Conservation (phyloP, 1,140 invertebrate genomes). For the Euura lappo region DNA sequence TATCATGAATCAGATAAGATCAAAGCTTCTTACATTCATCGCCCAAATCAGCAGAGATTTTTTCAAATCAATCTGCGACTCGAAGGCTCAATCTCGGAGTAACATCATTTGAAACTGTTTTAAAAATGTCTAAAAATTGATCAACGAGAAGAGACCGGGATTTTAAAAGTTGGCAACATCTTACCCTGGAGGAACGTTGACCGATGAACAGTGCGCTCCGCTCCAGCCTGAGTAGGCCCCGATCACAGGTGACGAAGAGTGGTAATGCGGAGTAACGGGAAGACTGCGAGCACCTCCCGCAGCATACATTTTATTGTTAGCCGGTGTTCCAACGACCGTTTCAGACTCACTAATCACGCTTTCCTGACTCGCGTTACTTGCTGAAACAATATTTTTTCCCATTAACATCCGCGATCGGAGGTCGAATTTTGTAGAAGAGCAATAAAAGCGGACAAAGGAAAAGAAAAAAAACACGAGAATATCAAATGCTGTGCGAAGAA, state of each 20-base stretch:
- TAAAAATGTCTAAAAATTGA: neutral
- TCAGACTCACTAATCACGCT: constrained; percentile 52
- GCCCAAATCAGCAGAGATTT: constrained; percentile 53
- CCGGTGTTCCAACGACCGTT: constrained; percentile 45
- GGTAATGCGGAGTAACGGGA: constrained; percentile 54
- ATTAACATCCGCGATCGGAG: too few relatives aligned
- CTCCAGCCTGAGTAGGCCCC: constrained; percentile 49
- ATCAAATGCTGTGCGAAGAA: too few relatives aligned
- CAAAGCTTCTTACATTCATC: constrained; percentile 51
- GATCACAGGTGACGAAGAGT: constrained; percentile 50
- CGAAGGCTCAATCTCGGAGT: constrained; percentile 55
- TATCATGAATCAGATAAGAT: constrained; percentile 55
- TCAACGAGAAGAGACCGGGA: neutral
- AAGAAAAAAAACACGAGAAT: too few relatives aligned
- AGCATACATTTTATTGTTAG: constrained; percentile 56
- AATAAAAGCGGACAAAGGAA: constrained; percentile 2
- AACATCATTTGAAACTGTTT: constrained; percentile 34
- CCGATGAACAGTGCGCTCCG: constrained; percentile 44
- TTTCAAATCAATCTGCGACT: constrained; percentile 50
- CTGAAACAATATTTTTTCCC: neutral
- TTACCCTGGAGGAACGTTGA: constrained; percentile 45
- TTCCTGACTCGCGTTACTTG: constrained; percentile 34
- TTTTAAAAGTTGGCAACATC: constrained; percentile 20
- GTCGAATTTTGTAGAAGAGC: neutral
- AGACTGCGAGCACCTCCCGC: constrained; percentile 51